phyloP scores from a whole-genome alignment of 2,888 invertebrate species.

The Sminthurinus aureus region DNA sequence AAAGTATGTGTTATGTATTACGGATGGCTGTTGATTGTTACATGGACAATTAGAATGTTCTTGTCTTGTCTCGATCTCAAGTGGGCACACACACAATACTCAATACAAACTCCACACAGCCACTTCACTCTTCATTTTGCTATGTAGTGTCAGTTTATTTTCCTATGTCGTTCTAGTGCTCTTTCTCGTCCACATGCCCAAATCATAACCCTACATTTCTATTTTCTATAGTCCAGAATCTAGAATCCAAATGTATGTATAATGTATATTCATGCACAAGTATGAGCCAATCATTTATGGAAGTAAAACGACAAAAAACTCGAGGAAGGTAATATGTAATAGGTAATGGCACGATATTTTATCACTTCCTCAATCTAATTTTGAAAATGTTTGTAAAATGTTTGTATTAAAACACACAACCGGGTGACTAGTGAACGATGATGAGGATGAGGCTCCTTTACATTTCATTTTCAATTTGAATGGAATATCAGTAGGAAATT shows the following conservation, averaged over 20 bases:
- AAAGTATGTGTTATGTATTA: too few species aligned
- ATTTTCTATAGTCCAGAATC: too few species aligned
- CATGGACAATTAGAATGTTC: slow-evolving; percentile 17
- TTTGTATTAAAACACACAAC: not conserved
- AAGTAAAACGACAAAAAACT: not conserved
- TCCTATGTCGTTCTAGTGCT: not conserved
- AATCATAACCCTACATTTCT: not conserved
- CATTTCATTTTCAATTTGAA: not conserved
- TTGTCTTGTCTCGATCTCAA: slow-evolving; percentile 27
- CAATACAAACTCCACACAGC: not conserved
- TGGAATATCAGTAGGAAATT: not conserved
- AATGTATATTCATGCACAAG: not conserved
- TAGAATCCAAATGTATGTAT: not conserved
- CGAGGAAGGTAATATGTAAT: slow-evolving; percentile 20
- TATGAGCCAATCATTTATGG: not conserved
- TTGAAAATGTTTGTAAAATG: not conserved
- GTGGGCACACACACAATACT: slow-evolving; percentile 3
- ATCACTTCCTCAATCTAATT: slow-evolving; percentile 13
- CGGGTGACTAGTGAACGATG: not conserved
- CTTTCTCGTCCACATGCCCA: not conserved
- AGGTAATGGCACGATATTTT: slow-evolving; percentile 20
- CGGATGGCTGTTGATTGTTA: too few species aligned
- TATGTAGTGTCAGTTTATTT: too few species aligned
- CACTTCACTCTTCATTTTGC: not conserved
- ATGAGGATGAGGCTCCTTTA: not conserved